A percentile compares a stretch with the other conserved stretches of the same genome.
Conservation (phyloP, 2,797 vertebrate genomes). For the Chelidonichthys spinosus region DNA sequence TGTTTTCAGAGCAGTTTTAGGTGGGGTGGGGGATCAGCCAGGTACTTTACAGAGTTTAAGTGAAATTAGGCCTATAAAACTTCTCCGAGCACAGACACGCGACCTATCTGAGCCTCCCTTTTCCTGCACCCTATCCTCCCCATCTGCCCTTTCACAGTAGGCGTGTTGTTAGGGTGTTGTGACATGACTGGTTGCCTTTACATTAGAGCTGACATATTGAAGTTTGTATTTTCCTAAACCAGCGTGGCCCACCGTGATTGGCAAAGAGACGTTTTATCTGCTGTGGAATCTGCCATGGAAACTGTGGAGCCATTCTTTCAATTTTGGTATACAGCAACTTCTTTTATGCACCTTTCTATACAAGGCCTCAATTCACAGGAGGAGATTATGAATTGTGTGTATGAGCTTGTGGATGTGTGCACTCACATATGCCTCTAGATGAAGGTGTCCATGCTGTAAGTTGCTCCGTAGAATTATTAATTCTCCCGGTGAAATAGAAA, state of each 20-base stretch:
- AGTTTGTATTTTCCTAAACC: constrained; percentile 73
- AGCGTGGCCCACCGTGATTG: constrained; percentile 59
- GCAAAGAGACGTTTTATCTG: constrained; percentile 76
- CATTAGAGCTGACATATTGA: constrained; percentile 70
- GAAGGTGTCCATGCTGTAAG: constrained; percentile 3
- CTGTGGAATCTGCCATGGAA: constrained; percentile 67
- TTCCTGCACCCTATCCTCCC: constrained; percentile 73
- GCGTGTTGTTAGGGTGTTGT: constrained; percentile 66
- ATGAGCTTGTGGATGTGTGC: constrained; percentile 27
- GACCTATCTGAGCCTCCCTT: constrained; percentile 58
- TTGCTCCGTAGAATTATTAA: constrained; percentile 13
- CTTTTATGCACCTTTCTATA: constrained; percentile 60
- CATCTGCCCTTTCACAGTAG: constrained; percentile 77
- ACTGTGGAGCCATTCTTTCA: constrained; percentile 70
- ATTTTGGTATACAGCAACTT: constrained; percentile 57
- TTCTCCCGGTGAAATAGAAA: constrained; percentile 8
- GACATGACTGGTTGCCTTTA: constrained; percentile 63
- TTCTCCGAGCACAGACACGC: constrained; percentile 52
- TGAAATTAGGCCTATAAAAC: constrained; percentile 75
- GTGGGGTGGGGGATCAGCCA: constrained; percentile 33
- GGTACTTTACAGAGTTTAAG: constrained; percentile 61
- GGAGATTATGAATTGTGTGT: constrained; percentile 46
- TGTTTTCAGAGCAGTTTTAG: constrained; percentile 68
- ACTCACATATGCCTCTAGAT: constrained; percentile 2
- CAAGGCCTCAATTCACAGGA: constrained; percentile 52